Percentiles rank a stretch among this genome's conserved stretches.
Conservation (phyloP, 2,797 vertebrate species). For the Anniella stebbinsi region DNA sequence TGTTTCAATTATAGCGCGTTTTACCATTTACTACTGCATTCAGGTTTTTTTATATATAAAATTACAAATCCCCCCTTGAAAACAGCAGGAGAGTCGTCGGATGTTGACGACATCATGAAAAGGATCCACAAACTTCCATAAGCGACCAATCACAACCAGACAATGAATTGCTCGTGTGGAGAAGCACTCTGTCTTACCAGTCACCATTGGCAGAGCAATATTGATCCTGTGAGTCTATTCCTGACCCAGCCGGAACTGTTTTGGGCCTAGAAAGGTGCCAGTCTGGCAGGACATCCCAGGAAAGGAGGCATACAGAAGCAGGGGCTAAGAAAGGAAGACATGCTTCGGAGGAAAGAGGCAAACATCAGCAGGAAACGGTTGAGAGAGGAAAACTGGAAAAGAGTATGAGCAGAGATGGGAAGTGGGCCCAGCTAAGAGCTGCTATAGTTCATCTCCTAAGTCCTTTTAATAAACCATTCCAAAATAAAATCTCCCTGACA, state of each 20-base stretch:
- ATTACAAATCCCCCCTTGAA: no score
- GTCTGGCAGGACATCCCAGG: background rate
- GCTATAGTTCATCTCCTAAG: background rate
- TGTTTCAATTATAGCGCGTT: no score
- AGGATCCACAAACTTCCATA: no score
- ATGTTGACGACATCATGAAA: no score
- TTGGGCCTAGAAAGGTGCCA: background rate
- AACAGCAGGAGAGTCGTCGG: no score
- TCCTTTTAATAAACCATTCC: background rate
- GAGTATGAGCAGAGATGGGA: background rate
- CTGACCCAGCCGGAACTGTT: background rate
- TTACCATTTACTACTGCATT: no score
- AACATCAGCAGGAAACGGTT: background rate
- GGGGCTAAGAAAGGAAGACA: background rate
- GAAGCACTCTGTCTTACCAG: no score
- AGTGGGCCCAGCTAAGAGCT: background rate
- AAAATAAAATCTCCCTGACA: background rate
- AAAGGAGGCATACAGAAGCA: background rate
- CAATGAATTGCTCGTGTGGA: no score
- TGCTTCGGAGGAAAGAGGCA: background rate
- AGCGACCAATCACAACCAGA: no score
- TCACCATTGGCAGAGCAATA: background rate
- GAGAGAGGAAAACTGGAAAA: background rate
- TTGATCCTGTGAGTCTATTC: background rate
- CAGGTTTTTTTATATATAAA: no score